Percentiles rank a stretch among this genome's conserved stretches.
Conservation (phyloP, 2,797 vertebrate genomes). For the Hirundo rustica region DNA sequence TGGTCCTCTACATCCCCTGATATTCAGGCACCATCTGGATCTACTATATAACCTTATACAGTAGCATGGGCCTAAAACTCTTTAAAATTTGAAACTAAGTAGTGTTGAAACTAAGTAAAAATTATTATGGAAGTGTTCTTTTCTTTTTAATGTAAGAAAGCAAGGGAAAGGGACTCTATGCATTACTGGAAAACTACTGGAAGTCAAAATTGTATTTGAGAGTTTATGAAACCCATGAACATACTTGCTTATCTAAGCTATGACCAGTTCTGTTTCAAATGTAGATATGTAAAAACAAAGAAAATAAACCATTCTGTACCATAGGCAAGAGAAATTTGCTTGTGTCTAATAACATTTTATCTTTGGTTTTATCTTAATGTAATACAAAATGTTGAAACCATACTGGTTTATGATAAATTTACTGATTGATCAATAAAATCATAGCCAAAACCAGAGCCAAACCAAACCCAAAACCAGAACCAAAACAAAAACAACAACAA, state of each 20-base stretch:
- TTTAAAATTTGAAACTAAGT: background rate
- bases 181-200: background rate
- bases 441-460: background rate
- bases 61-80: background rate
- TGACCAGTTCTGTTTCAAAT: background rate
- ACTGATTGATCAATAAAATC: background rate
- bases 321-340: background rate
- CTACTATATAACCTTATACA: background rate
- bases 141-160: background rate
- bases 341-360: background rate
- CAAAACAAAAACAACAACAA: background rate
- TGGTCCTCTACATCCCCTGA: background rate
- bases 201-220: background rate
- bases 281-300: background rate
- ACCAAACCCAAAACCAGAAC: background rate
- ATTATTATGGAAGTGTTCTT: background rate
- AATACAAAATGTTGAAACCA: background rate
- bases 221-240: background rate
- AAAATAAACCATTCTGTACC: background rate
- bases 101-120: background rate
- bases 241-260: background rate
- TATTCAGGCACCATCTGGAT: background rate
- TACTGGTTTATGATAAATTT: background rate
- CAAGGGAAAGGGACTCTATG: background rate
- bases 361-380: background rate